Conservation (phyloP, 2,888 invertebrate genomes). For the Noctuana brunneofusca region DNA sequence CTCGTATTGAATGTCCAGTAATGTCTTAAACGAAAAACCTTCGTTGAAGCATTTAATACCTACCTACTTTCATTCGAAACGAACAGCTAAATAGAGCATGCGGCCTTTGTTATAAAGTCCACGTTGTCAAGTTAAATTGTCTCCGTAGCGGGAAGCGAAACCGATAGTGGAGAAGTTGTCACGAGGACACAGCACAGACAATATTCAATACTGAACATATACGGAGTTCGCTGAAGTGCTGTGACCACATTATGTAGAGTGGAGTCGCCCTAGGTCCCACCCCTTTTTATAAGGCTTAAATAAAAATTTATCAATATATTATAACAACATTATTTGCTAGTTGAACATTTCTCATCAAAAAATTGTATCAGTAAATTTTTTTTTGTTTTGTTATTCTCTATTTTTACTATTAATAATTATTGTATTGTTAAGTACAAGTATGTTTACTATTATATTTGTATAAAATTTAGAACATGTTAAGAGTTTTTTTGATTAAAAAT, state of each 20-base stretch:
- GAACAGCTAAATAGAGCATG: conserved; percentile 70
- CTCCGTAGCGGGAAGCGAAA: conserved; percentile 77
- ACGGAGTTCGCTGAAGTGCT: neutral
- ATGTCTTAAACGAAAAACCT: neutral
- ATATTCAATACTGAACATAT: conserved; percentile 59
- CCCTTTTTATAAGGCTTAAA: neutral
- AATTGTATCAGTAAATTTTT: no score
- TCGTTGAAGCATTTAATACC: neutral
- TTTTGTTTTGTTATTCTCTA: no score
- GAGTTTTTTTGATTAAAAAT: no score
- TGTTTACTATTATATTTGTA: no score
- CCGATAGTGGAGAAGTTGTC: conserved; percentile 78
- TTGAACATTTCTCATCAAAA: no score
- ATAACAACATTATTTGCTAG: neutral
- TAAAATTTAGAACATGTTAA: no score
- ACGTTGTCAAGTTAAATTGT: conserved; percentile 81
- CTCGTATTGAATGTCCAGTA: neutral
- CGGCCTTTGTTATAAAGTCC: conserved; percentile 70
- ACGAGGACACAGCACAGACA: conserved; percentile 69
- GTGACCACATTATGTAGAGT: neutral
- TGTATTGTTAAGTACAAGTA: no score
- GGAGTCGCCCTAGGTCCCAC: neutral
- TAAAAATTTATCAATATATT: neutral
- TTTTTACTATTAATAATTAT: no score
- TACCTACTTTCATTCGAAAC: conserved; percentile 57